Evolutionary conservation across 2,113 vertebrate genomes (phyloP), one percentile per base, ranked within the genome.

Genomic region (Pagrus major): DNA sequence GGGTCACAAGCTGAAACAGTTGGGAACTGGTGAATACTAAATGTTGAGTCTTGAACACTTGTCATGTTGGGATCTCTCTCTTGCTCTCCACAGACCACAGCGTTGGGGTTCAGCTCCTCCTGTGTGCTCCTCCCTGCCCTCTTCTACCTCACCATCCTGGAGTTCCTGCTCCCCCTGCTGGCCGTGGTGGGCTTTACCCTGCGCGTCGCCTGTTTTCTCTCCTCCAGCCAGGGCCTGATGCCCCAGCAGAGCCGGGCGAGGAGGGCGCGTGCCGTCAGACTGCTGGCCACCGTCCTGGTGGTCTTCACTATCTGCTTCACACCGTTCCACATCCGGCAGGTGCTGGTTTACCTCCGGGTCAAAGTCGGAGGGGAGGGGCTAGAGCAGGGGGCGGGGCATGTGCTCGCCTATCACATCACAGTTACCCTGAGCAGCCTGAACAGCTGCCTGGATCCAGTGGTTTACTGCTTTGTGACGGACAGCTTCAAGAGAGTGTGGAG

Each of bases 381-480:
- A 1, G 93, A 96, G 0, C 90, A 67, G 0, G 89, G 33, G 18
- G 77, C 85, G 0, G 33, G 93, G 52, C 95, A 95, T 8, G 94
- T 98, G 2, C 92, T 98, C 0, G 95, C 93, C 58, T 98, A 98
- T 90, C 97, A 99, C 0, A 94, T 96, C 83, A 97, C 98, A 0
- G 96, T 99, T 81, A 97, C 96, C 46, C 94, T 99, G 76, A 99
- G 97, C 84, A 99, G 97, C 93, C 96, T 99, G 82, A 99, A 99
- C 88, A 99, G 98, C 90, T 99, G 97, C 90, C 92, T 99, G 95
- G 98, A 99, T 80, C 98, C 98, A 4, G 96, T 99, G 5, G 98
- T 99, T 80, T 99, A 99, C 92, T 99, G 98, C 89, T 99, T 99
- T 4, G 96, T 99, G 88, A 98, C 97, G 16, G 98, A 98, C 79